A percentile compares a stretch with the other conserved stretches of the same genome.
phyloP scores from a whole-genome alignment of 2,113 vertebrate species.

The Aplodontia rufa region DNA sequence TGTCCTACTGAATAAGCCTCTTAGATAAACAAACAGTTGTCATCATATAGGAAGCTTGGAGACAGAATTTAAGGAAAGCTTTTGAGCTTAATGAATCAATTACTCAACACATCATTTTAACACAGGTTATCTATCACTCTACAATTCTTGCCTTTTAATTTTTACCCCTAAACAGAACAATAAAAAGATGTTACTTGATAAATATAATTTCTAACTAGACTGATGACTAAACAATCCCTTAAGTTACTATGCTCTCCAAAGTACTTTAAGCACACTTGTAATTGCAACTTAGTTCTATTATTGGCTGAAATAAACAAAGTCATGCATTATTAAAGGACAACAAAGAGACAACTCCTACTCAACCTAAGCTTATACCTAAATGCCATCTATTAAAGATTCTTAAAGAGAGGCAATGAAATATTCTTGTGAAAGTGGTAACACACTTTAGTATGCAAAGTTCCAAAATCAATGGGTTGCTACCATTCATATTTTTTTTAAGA shows the following conservation, averaged over 20 bases:
- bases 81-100: not conserved
- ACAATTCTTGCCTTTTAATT: not conserved
- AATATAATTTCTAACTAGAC: not conserved
- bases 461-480: not conserved
- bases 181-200: not conserved
- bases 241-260: conserved; percentile 1
- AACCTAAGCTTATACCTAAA: not conserved
- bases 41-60: not conserved
- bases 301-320: not conserved
- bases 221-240: not conserved
- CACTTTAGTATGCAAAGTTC: not conserved
- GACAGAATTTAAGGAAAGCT: not conserved
- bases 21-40: not conserved
- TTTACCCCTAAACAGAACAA: conserved; percentile 10
- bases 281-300: not conserved
- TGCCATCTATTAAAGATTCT: not conserved
- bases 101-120: not conserved
- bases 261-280: conserved; percentile 9
- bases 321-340: not conserved
- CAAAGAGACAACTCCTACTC: not conserved
- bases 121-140: not conserved
- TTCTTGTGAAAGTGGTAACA: not conserved
- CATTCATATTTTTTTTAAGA: no score
- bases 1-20: not conserved
- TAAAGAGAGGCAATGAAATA: not conserved